These are phyloP conservation scores for Ectemnius continuus DNA, from an alignment of 2,888 invertebrate species.

Conservation along the genomic window DNA sequence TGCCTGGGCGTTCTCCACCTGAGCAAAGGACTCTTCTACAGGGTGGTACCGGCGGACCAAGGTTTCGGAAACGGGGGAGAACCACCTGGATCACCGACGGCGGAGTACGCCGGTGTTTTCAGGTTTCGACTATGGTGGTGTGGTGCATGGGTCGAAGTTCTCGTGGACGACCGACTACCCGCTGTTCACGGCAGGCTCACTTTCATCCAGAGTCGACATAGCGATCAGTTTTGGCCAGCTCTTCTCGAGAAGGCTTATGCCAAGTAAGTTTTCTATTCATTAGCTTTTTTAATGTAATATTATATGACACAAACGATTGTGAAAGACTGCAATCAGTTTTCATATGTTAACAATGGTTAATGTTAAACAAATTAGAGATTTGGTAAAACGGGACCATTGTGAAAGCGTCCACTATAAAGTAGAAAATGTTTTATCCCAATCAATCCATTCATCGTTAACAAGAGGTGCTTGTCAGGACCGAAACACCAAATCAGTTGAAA, in stretches of 20 bases:
- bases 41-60: conserved; percentile 95
- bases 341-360: too few relatives aligned
- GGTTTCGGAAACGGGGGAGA: conserved; percentile 81
- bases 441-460: too few relatives aligned
- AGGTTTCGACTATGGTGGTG: conserved; percentile 96
- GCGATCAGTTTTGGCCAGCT: conserved; percentile 93
- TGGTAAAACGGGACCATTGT: too few relatives aligned
- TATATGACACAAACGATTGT: background rate
- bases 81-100: conserved; percentile 75
- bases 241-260: conserved; percentile 95
- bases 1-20: conserved; percentile 91
- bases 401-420: too few relatives aligned
- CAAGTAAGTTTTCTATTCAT: conserved; percentile 82
- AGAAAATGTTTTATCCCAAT: too few relatives aligned
- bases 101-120: conserved; percentile 87
- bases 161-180: conserved; percentile 93
- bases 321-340: background rate
- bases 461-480: too few relatives aligned
- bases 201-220: conserved; percentile 89
- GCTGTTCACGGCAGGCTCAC: conserved; percentile 92
- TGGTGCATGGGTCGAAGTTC: conserved; percentile 93
- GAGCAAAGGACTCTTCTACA: conserved; percentile 92
- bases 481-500: too few relatives aligned
- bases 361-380: too few relatives aligned
- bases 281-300: background rate